phyloP scores from a whole-genome alignment of 2,113 vertebrate species.

The Mesoclemmys tuberculata region DNA sequence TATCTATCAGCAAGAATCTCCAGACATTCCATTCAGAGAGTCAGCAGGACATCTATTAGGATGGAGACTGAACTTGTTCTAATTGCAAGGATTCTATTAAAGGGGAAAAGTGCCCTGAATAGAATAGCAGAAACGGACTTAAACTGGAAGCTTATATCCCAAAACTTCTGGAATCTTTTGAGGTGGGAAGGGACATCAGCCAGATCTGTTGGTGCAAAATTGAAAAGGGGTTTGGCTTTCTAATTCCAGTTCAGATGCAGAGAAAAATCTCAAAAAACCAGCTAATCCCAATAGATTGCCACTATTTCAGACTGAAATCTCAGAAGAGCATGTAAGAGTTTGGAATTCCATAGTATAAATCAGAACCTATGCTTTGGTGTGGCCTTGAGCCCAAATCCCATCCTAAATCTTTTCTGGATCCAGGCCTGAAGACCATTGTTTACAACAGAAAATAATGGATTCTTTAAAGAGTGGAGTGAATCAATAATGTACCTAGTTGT shows the following conservation, averaged over 20 bases:
- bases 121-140: not conserved
- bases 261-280: not conserved
- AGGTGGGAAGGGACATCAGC: not conserved
- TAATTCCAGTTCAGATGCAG: not conserved
- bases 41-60: not conserved
- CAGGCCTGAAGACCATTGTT: not conserved
- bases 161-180: not conserved
- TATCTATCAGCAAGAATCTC: not conserved
- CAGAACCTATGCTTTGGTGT: not conserved
- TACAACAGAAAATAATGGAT: conserved; percentile 69
- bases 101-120: not conserved
- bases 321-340: not conserved
- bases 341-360: not conserved
- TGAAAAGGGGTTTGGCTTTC: not conserved
- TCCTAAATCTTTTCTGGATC: not conserved
- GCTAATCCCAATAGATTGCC: not conserved
- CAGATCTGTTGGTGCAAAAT: not conserved
- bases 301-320: not conserved
- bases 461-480: conserved; percentile 61
- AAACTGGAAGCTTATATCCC: not conserved
- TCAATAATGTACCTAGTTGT: conserved; percentile 26
- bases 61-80: not conserved
- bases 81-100: not conserved
- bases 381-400: not conserved
- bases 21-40: conserved; percentile 20